Percentiles rank a stretch among this genome's conserved stretches.
Conservation (phyloP, 2,797 vertebrate species). For the Eulemur rubriventer region DNA sequence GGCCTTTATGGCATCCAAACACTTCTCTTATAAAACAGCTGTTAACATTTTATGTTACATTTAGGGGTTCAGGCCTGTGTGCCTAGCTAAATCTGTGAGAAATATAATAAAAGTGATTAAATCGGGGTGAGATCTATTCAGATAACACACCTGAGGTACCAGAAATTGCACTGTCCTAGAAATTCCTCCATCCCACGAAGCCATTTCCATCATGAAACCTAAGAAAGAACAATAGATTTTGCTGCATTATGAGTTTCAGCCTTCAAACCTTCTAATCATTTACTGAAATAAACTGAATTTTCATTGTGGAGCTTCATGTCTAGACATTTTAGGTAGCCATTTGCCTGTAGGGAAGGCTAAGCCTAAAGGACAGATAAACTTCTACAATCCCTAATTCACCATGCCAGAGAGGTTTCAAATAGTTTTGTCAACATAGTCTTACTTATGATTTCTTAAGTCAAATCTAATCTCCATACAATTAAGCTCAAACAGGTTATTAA, state of each 20-base stretch:
- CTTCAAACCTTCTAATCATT: not conserved
- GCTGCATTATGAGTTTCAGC: not conserved
- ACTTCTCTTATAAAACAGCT: not conserved
- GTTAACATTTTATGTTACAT: not conserved
- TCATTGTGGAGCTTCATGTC: not conserved
- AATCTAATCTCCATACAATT: not conserved
- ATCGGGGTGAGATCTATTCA: not conserved
- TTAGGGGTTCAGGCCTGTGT: not conserved
- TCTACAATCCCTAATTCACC: not conserved
- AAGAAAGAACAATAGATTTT: conserved; percentile 20
- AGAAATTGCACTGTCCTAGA: conserved; percentile 99
- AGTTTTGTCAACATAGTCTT: not conserved
- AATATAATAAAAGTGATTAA: not conserved
- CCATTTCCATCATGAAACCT: conserved; percentile 99
- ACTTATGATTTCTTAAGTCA: not conserved
- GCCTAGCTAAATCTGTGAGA: not conserved
- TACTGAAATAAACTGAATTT: not conserved
- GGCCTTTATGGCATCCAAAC: not conserved
- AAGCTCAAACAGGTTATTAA: not conserved
- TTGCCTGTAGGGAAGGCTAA: not conserved
- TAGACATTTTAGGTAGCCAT: not conserved
- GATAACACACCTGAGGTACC: conserved; percentile 93
- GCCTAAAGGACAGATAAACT: not conserved
- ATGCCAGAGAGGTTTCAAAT: not conserved
- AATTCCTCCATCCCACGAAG: conserved; percentile 98